phyloP scores from a whole-genome alignment of 2,113 vertebrate species.

The Esox niger region DNA sequence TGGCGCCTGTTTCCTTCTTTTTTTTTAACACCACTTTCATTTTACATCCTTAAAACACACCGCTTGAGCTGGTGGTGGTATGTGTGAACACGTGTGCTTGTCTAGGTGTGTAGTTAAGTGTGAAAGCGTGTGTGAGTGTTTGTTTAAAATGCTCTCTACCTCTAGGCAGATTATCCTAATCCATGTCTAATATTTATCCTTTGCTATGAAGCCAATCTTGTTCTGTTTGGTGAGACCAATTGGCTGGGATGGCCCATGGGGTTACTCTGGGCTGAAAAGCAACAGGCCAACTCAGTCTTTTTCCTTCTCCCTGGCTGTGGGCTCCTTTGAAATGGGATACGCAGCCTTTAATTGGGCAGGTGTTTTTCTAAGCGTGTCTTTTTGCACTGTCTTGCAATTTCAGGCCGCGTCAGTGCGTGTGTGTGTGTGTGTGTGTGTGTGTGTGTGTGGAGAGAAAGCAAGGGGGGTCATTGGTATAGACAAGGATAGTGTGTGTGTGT shows the following conservation, averaged over 20 bases:
- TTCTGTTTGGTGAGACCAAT: constrained; percentile 61
- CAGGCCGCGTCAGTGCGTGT: constrained; percentile 19
- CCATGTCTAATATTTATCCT: constrained; percentile 73
- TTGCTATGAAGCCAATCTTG: constrained; percentile 72
- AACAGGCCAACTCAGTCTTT: constrained; percentile 39
- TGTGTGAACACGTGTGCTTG: constrained; percentile 20
- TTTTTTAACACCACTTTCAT: constrained; percentile 49
- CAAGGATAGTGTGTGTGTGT: constrained; percentile 4
- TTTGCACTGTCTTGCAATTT: constrained; percentile 58
- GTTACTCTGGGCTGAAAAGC: constrained; percentile 21
- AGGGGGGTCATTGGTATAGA: neutral
- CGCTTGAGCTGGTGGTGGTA: constrained; percentile 6
- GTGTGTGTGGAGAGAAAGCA: neutral
- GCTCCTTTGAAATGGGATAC: constrained; percentile 67
- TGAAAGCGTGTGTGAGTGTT: constrained; percentile 21
- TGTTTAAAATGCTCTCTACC: constrained; percentile 11
- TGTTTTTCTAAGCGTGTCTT: constrained; percentile 66
- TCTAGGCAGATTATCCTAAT: constrained; percentile 65
- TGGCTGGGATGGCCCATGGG: constrained; percentile 19
- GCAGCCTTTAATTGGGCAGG: constrained; percentile 64
- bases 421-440: neutral
- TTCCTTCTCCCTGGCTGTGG: neutral
- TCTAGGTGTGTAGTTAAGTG: constrained; percentile 58
- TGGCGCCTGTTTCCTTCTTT: constrained; percentile 43
- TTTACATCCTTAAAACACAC: constrained; percentile 45